Conservation (phyloP, 1,140 invertebrate genomes). For the Acyrthosiphon pisum region DNA sequence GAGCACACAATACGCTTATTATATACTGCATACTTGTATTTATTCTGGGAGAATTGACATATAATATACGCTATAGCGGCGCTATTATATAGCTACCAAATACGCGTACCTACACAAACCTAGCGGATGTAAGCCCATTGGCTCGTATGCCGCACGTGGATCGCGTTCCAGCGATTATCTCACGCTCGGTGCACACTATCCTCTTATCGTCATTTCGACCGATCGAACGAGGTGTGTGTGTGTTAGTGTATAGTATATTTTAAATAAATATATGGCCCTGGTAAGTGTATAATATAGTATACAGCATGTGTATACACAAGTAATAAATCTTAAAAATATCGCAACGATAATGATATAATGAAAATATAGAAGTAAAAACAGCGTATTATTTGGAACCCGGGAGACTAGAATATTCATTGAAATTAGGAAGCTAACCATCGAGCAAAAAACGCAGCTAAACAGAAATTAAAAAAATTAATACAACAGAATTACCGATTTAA, state of each 20-base stretch:
- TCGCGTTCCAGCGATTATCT: background rate
- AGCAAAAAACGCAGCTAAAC: background rate
- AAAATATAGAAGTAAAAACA: background rate
- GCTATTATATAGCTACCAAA: background rate
- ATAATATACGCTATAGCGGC: background rate
- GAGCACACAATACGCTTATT: background rate
- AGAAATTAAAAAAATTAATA: background rate
- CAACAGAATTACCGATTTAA: background rate
- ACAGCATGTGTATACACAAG: background rate
- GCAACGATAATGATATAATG: background rate
- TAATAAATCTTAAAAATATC: background rate
- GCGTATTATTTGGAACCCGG: background rate
- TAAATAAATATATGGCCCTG: background rate
- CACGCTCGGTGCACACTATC: background rate
- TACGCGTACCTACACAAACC: background rate
- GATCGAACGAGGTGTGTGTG: background rate
- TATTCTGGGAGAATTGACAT: background rate
- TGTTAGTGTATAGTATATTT: background rate
- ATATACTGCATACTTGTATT: background rate
- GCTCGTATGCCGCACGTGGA: background rate
- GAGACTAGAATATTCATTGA: background rate
- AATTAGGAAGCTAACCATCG: background rate
- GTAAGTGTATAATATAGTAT: background rate
- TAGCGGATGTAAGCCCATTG: background rate
- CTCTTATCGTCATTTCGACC: background rate